Evolutionary conservation across 2,113 vertebrate genomes (phyloP).

Genomic region (Xenopus laevis): DNA sequence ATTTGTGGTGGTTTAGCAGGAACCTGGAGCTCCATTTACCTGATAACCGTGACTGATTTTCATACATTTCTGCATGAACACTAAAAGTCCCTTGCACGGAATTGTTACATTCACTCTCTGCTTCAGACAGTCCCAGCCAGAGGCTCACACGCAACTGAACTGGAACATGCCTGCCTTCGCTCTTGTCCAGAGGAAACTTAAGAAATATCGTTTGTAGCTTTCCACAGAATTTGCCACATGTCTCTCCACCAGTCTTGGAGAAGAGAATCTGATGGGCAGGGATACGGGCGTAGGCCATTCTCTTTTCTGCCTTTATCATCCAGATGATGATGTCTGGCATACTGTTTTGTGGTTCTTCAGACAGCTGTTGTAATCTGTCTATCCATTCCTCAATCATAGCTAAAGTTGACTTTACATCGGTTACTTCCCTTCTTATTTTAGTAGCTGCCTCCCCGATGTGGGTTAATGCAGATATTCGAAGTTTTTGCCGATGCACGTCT

Average conservation of each 20-base stretch:
- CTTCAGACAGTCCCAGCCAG: too few relatives aligned
- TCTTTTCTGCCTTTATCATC: conserved; percentile 93
- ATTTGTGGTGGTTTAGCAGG: too few relatives aligned
- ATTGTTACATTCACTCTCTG: too few relatives aligned
- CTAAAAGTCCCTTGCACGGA: too few relatives aligned
- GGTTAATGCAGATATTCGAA: conserved; percentile 68
- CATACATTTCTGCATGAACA: too few relatives aligned
- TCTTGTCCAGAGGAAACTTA: conserved; percentile 91
- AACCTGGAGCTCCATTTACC: too few relatives aligned
- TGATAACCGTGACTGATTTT: too few relatives aligned
- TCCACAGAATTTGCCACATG: conserved; percentile 86
- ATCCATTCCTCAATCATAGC: conserved; percentile 82
- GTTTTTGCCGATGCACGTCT: conserved; percentile 85
- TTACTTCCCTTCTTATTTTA: conserved; percentile 72
- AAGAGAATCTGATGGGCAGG: conserved; percentile 85
- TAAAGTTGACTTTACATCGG: conserved; percentile 73
- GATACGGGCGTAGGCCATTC: conserved; percentile 84
- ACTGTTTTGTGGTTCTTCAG: conserved; percentile 93
- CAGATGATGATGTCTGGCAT: conserved; percentile 95
- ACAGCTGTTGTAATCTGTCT: conserved; percentile 75
- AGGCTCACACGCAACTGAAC: conserved; percentile 77
- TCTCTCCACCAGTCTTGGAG: conserved; percentile 74
- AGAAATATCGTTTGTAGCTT: conserved; percentile 82
- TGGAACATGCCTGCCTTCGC: conserved; percentile 77
- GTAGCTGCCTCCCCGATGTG: conserved; percentile 70